A percentile compares a stretch with the other conserved stretches of the same genome.
Conservation (phyloP, 2,113 vertebrate genomes). For the Elaphurus davidianus region DNA sequence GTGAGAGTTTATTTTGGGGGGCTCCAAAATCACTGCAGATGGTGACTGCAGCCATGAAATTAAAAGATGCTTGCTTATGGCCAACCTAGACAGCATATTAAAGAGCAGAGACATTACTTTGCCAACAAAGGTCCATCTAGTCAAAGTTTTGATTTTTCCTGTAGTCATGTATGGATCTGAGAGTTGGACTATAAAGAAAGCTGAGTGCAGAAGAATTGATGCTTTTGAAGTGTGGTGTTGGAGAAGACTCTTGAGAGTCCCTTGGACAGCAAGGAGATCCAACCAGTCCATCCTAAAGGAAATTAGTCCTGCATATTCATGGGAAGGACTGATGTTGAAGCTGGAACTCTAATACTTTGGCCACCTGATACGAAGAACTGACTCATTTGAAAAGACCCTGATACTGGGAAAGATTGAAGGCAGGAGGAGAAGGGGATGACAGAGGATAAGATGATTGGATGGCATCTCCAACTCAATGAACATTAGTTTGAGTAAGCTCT, state of each 20-base stretch:
- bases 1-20: background rate
- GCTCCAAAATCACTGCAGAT: background rate
- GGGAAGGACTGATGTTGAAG: background rate
- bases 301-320: background rate
- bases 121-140: background rate
- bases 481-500: background rate
- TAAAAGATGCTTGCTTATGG: background rate
- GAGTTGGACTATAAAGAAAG: background rate
- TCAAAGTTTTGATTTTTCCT: background rate
- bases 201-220: background rate
- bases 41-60: background rate
- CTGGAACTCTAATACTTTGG: background rate
- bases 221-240: background rate
- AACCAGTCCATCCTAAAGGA: background rate
- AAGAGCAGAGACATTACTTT: background rate
- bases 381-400: background rate
- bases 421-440: fast-evolving
- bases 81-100: background rate
- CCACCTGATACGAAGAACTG: background rate
- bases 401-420: background rate
- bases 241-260: background rate
- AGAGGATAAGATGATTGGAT: background rate
- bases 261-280: background rate
- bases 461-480: background rate
- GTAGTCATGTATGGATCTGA: background rate